These are phyloP conservation scores for Macrotis lagotis DNA, from an alignment of 2,113 vertebrate species.

Conservation along the genomic window DNA sequence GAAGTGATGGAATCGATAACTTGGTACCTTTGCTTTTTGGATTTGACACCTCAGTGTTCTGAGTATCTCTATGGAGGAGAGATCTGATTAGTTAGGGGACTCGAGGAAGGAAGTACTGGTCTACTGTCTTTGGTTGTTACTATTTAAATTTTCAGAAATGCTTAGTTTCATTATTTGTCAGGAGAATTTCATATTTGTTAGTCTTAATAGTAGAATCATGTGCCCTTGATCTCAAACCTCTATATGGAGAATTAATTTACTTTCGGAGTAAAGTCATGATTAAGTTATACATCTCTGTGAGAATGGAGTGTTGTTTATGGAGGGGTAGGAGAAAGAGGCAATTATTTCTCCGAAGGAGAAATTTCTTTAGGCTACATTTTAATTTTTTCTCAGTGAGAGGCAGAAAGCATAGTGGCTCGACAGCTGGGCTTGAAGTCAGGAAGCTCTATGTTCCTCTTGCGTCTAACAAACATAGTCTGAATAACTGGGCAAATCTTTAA, in stretches of 20 bases:
- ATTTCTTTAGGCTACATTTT: neutral
- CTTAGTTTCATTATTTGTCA: no score
- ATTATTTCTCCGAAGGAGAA: constrained; percentile 7
- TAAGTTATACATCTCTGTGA: neutral
- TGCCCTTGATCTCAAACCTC: no score
- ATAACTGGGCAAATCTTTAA: no score
- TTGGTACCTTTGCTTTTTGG: neutral
- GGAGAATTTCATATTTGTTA: no score
- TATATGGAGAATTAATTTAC: no score
- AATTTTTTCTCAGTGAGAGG: neutral
- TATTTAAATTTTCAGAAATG: neutral
- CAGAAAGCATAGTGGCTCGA: neutral
- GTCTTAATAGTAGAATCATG: no score
- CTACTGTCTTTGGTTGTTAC: neutral
- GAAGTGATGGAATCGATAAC: neutral
- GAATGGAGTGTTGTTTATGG: constrained; percentile 25
- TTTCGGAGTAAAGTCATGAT: no score
- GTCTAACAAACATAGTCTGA: no score
- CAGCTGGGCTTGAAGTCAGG: no score
- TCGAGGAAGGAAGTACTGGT: neutral
- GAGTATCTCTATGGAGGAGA: neutral
- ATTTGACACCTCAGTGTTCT: neutral
- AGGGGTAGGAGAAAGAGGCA: neutral
- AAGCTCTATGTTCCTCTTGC: no score
- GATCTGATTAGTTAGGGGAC: neutral